Percentiles rank a stretch among this genome's conserved stretches.
Conservation (phyloP, 2,888 invertebrate species). For the Galerucella nymphaeae region DNA sequence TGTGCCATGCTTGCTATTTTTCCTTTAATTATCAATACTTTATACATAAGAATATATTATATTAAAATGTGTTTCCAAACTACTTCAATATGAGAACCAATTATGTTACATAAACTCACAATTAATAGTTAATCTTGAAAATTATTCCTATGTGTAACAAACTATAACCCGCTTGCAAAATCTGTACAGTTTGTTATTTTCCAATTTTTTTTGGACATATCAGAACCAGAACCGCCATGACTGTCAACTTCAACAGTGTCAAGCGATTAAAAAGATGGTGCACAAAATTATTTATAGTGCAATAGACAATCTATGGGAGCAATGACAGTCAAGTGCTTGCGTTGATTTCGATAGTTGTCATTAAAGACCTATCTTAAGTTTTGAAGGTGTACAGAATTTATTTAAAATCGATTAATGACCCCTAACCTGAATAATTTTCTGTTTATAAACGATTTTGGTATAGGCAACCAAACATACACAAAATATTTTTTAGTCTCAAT, state of each 20-base stretch:
- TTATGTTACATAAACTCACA: background rate
- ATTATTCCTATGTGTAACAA: conserved; percentile 1
- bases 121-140: background rate
- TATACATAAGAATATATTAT: background rate
- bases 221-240: background rate
- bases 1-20: background rate
- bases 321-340: too few species aligned
- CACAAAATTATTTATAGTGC: too few species aligned
- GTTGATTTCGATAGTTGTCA: background rate
- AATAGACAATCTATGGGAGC: too few species aligned
- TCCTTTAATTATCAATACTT: background rate
- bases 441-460: too few species aligned
- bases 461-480: too few species aligned
- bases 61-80: background rate
- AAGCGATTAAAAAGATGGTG: too few species aligned
- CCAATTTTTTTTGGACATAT: background rate
- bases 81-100: background rate
- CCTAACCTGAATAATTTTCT: too few species aligned
- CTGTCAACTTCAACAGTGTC: background rate
- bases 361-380: background rate
- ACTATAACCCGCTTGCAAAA: background rate
- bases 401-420: background rate
- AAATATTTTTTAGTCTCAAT: too few species aligned
- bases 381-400: background rate
- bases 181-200: conserved; percentile 6